phyloP scores from a whole-genome alignment of 1,140 invertebrate genomes.

The Metopolophium dirhodum region DNA sequence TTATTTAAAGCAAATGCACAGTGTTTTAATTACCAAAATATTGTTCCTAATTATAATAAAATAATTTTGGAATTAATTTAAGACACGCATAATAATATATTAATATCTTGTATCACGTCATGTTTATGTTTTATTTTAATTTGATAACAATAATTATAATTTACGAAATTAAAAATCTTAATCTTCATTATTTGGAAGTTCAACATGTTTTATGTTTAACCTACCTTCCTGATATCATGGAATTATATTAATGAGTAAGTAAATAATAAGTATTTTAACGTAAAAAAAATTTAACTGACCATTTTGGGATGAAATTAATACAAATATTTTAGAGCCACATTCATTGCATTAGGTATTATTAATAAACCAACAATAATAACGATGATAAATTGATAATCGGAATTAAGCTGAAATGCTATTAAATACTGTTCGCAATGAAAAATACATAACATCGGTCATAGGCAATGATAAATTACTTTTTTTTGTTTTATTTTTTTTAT shows the following conservation, averaged over 20 bases:
- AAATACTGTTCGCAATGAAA: background rate
- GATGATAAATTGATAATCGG: background rate
- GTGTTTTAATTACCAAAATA: background rate
- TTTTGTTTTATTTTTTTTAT: background rate
- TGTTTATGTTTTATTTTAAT: background rate
- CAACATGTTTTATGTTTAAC: too few species aligned
- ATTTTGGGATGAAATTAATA: too few species aligned
- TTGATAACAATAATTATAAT: background rate
- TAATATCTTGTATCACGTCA: background rate
- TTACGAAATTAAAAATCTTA: too few species aligned
- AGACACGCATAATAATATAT: background rate
- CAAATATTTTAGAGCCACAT: too few species aligned
- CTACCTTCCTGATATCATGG: too few species aligned
- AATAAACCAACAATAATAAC: background rate
- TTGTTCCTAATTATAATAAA: background rate
- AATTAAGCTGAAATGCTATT: background rate
- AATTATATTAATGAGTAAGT: too few species aligned
- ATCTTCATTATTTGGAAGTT: too few species aligned
- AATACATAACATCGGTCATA: background rate
- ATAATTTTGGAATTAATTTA: background rate
- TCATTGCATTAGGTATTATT: too few species aligned
- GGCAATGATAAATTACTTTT: background rate
- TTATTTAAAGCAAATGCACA: background rate
- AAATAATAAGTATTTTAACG: too few species aligned
- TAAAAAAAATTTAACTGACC: too few species aligned